These are phyloP conservation scores for Gobius niger DNA, from an alignment of 2,113 vertebrate genomes.

Conservation along the genomic window DNA sequence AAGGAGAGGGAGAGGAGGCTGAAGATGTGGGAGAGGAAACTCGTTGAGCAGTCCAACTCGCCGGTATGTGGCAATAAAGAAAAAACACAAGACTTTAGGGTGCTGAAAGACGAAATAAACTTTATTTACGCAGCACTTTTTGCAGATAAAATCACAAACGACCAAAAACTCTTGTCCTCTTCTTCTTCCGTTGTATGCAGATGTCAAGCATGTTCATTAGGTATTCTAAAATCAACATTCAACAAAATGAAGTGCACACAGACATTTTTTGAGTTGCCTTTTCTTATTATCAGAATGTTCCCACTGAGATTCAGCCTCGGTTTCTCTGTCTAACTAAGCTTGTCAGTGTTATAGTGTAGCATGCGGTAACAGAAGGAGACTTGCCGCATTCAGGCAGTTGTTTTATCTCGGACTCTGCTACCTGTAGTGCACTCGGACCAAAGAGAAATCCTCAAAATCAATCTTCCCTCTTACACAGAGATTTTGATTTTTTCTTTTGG, in stretches of 20 bases:
- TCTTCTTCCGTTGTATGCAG: neutral
- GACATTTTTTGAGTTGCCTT: too few relatives aligned
- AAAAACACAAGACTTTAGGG: too few relatives aligned
- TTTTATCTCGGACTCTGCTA: slow-evolving; percentile 86
- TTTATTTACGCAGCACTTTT: too few relatives aligned
- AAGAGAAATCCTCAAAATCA: slow-evolving; percentile 62
- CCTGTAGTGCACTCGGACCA: slow-evolving; percentile 86
- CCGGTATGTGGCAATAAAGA: slow-evolving; percentile 84
- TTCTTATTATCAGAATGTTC: too few relatives aligned
- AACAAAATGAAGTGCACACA: too few relatives aligned
- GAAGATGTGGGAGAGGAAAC: slow-evolving; percentile 97
- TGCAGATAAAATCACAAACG: neutral
- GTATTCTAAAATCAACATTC: neutral
- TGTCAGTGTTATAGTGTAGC: slow-evolving; percentile 55
- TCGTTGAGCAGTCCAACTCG: slow-evolving; percentile 93
- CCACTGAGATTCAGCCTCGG: too few relatives aligned
- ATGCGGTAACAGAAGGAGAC: slow-evolving; percentile 91
- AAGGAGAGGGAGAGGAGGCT: slow-evolving; percentile 92
- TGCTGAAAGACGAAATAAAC: too few relatives aligned
- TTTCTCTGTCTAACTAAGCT: too few relatives aligned
- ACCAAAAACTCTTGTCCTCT: slow-evolving; percentile 16
- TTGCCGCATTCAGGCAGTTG: slow-evolving; percentile 89
- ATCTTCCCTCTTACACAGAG: neutral
- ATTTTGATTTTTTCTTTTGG: neutral
- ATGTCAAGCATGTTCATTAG: neutral